Conservation (phyloP, 2,113 vertebrate species). For the Myotis brandtii region DNA sequence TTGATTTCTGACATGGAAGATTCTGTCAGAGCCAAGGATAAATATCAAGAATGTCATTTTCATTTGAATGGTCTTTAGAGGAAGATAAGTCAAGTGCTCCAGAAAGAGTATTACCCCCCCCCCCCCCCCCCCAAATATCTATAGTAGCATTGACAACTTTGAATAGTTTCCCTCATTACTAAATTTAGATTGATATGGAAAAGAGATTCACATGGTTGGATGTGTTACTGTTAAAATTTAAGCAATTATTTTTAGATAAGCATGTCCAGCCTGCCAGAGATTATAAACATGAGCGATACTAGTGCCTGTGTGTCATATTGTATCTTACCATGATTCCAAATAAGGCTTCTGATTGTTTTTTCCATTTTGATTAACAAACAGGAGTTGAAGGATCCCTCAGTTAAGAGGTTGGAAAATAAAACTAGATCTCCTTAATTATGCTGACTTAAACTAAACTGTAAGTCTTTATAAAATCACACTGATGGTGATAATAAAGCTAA, state of each 20-base stretch:
- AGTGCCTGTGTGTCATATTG: background rate
- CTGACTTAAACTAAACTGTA: background rate
- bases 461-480: background rate
- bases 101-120: background rate
- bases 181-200: background rate
- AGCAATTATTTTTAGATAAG: background rate
- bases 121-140: too few species aligned
- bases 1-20: background rate
- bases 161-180: slow-evolving; percentile 47
- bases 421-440: background rate
- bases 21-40: background rate
- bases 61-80: background rate
- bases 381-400: background rate
- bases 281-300: background rate
- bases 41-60: background rate
- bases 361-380: slow-evolving; percentile 49
- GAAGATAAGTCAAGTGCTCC: background rate
- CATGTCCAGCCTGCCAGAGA: background rate
- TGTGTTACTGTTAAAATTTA: background rate
- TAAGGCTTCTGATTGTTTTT: background rate
- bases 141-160: background rate
- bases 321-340: background rate
- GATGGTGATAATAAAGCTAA: background rate
- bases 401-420: background rate
- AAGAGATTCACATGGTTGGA: background rate